Evolutionary conservation across 2,888 invertebrate genomes (phyloP).

Genomic region (Ferrisia virgata): DNA sequence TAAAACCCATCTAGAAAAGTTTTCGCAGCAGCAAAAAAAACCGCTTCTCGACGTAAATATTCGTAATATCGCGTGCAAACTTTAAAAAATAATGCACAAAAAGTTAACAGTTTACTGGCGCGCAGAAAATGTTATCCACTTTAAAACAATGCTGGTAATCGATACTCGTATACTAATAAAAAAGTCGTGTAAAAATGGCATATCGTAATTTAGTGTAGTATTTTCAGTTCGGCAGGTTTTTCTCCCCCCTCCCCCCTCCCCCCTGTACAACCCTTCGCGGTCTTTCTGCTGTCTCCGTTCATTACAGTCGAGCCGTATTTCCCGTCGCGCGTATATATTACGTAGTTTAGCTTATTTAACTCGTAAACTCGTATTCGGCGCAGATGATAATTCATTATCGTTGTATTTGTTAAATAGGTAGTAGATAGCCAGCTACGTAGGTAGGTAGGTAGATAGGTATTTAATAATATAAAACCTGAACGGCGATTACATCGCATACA

Average conservation of each 20-base stretch:
- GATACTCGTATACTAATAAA: slow-evolving; percentile 2
- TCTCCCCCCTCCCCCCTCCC: not conserved
- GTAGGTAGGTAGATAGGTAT: no score
- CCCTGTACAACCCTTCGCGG: not conserved
- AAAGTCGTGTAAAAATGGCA: slow-evolving; percentile 27
- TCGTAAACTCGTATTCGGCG: no score
- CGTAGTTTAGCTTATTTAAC: no score
- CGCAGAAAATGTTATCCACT: slow-evolving; percentile 25
- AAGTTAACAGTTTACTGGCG: slow-evolving; percentile 28
- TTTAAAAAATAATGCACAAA: slow-evolving; percentile 28
- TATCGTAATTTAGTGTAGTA: slow-evolving; percentile 27
- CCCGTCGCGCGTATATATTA: no score
- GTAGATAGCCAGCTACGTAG: no score
- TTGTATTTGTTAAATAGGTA: no score
- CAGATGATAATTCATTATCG: no score
- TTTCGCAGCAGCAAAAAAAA: not conserved
- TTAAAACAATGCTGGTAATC: slow-evolving; percentile 29
- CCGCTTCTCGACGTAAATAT: slow-evolving; percentile 2
- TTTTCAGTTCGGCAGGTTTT: not conserved
- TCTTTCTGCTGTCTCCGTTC: no score
- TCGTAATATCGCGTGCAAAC: slow-evolving; percentile 26
- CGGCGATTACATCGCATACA: no score
- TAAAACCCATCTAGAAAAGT: slow-evolving; percentile 12
- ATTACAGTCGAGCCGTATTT: no score
- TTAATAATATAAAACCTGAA: no score